These are phyloP conservation scores for Amphipoea oculea DNA, from an alignment of 2,888 invertebrate genomes.

Conservation along the genomic window DNA sequence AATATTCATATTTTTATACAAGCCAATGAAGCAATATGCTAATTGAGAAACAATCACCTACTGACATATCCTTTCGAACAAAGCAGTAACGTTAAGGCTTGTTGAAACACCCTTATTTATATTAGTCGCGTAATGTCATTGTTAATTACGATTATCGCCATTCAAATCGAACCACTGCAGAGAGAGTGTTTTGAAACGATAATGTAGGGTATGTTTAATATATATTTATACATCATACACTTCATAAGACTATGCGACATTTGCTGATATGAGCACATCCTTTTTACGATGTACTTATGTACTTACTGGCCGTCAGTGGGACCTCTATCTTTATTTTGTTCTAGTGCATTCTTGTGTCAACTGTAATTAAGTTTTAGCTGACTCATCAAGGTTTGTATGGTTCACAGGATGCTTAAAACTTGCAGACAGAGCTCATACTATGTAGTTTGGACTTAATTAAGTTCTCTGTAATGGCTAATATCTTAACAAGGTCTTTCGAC, in stretches of 20 bases:
- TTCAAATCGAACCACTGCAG: constrained; percentile 42
- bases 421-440: constrained; percentile 8
- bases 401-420: constrained; percentile 11
- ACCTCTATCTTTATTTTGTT: constrained; percentile 23
- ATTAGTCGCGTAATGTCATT: constrained; percentile 42
- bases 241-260: constrained; percentile 25
- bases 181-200: constrained; percentile 59
- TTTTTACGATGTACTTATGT: constrained; percentile 37
- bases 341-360: constrained; percentile 44
- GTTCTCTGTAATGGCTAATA: constrained; percentile 11
- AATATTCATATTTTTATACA: constrained; percentile 87
- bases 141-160: constrained; percentile 50
- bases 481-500: neutral
- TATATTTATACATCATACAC: constrained; percentile 4
- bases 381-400: constrained; percentile 43
- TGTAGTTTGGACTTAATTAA: constrained; percentile 1
- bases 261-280: constrained; percentile 55
- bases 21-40: constrained; percentile 81
- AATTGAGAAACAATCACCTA: constrained; percentile 80
- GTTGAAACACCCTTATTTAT: constrained; percentile 62
- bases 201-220: constrained; percentile 23
- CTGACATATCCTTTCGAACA: constrained; percentile 65
- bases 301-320: constrained; percentile 11
- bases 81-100: constrained; percentile 52
- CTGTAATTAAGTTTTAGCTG: constrained; percentile 25